Evolutionary conservation across 2,113 vertebrate species (phyloP).

Genomic region (Crotalus tigris): DNA sequence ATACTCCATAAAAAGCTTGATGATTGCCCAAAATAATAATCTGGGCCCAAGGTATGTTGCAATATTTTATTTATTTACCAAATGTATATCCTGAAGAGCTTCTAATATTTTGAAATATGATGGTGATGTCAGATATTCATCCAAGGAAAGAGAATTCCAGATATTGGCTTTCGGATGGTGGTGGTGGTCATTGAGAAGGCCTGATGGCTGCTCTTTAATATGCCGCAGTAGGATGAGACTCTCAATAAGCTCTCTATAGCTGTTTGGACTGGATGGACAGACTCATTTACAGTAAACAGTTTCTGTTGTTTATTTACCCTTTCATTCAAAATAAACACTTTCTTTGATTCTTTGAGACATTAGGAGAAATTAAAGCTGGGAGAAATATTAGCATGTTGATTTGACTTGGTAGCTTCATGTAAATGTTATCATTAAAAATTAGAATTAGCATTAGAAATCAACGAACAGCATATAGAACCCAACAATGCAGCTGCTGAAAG

Average conservation of each 20-base stretch:
- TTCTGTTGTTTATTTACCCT: neutral
- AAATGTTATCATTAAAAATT: neutral
- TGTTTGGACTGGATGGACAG: neutral
- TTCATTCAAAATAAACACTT: too few relatives aligned
- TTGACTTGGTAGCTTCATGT: neutral
- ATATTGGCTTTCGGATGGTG: neutral
- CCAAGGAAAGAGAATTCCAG: neutral
- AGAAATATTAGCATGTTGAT: neutral
- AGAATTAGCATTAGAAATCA: neutral
- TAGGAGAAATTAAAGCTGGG: neutral
- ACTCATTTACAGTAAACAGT: neutral
- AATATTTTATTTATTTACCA: neutral
- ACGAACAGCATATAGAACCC: neutral
- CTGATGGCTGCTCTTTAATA: neutral
- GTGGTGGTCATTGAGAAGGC: neutral
- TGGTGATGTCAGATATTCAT: neutral
- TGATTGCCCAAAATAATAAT: neutral
- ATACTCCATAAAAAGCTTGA: neutral
- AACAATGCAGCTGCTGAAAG: neutral
- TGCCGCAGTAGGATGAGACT: neutral
- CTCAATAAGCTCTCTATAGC: neutral
- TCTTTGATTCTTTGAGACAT: neutral
- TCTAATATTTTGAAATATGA: neutral
- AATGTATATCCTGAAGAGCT: neutral
- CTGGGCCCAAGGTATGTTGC: neutral